Base-by-base conservation (phyloP, 2,797 vertebrate species). In the Odontamblyopus rebecca region DNA sequence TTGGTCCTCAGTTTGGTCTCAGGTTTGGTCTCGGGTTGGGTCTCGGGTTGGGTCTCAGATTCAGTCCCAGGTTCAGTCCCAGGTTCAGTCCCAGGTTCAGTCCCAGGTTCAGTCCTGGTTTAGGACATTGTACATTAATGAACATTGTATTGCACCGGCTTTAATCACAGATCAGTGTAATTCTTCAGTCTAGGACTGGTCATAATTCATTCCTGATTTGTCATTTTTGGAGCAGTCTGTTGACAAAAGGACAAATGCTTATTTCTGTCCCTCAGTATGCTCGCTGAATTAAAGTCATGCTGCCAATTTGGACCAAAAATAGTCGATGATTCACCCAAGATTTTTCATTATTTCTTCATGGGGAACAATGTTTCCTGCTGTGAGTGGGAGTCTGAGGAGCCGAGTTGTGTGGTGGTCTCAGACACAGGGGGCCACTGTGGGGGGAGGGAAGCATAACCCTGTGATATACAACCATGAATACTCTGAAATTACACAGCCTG, bases 401-500 rank as follows among this genome's bases (percentile, higher is more conserved):
- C 5, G 27, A 67, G 44, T 38, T 38, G 5, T 61, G 38, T 68
- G 69, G 12, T 65, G 67, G 57, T 57, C n/a, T n/a, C n/a, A n/a
- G n/a, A n/a, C n/a, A n/a, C n/a, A 30, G 74, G 53, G 73, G 26
- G 67, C n/a, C n/a, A n/a, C n/a, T 13, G 70, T 61, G 16, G 53
- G 69, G 75, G 53, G 30, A 32, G n/a, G 68, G 53, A 56, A 51
- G 18, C n/a, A n/a, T n/a, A n/a, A 61, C 30, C 32, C 32, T 11
- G 30, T 38, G 67, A 69, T 75, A 64, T 54, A 2, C 62, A 64
- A 26, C 29, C 68, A 73, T 81, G 67, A 51, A 68, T 75, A 67
- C 70, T 63, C 0, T 0, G 73, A 80, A 76, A 79, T 80, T n/a
- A 16, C 23, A 4, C 16, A 1, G 27, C 50, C 7, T 38, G 35